Evolutionary conservation across 92 coral and sea anemone genomes (phyloP), one percentile per base, ranked within the genome.

Genomic region (Epizoanthus ramosus): DNA sequence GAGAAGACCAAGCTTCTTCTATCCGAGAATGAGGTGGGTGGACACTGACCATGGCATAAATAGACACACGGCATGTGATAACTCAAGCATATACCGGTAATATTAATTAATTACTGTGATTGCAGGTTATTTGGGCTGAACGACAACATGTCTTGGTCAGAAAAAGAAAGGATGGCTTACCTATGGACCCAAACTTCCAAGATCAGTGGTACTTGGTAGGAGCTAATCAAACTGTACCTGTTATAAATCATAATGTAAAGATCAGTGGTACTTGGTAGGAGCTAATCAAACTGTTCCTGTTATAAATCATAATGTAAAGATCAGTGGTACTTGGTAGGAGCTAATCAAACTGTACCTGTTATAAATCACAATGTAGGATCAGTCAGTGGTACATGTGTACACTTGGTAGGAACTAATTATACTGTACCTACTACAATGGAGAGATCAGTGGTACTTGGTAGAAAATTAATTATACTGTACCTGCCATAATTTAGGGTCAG

Each of bases 201-300:
- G 98, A 95, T 74, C 98, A 95, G 79, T 95, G 98, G 98, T 95
- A 95, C 79, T 85, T 95, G 90, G 98, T 95, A 75, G 84, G 98
- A 61, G 39, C 17, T 45, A n/a, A 18, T 50, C 3, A 28, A 37
- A 41, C 65, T 74, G 21, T 71, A 3, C 21, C 6, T 13, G 3
- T 25, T 13, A n/a, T n/a, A n/a, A 69, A 56, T 6, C 31, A 8
- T 22, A 23, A 23, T 24, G 10, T 70, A 37, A 8, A 16, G 39
- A 24, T 25, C 15, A 19, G 21, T 47, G 54, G 54, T 47, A 47
- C 54, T 47, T 47, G 54, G 54, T 47, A 47, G 54, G 14, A 47
- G 7, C 54, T 47, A 47, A 8, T 47, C 0, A 47, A 8, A 47
- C 54, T 47, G 54, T 47, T 43, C 1, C 43, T 37, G 6, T 70